Conservation (phyloP, 2,888 invertebrate species). For the Lissonota sp. region DNA sequence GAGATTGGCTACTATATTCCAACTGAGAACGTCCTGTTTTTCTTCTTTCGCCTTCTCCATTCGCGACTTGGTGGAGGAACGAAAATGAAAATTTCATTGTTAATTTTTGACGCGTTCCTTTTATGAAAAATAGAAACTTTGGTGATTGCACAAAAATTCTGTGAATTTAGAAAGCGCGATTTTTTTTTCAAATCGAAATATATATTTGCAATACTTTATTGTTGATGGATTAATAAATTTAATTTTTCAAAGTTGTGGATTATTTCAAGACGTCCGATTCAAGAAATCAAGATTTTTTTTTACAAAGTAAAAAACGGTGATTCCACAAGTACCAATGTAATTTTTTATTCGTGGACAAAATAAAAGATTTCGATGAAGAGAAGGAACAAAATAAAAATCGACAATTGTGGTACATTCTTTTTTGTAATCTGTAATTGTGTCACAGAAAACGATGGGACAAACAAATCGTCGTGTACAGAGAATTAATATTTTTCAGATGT, state of each 20-base stretch:
- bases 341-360: constrained; percentile 33
- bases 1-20: constrained; percentile 74
- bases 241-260: no score
- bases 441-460: constrained; percentile 49
- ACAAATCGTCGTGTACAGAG: constrained; percentile 30
- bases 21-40: constrained; percentile 64
- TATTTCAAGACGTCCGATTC: no score
- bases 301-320: no score
- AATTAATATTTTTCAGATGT: constrained; percentile 1
- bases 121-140: no score
- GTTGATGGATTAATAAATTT: no score
- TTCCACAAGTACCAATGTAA: no score
- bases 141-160: no score
- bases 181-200: background rate
- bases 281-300: no score
- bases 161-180: background rate
- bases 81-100: constrained; percentile 11
- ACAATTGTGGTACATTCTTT: constrained; percentile 35
- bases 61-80: constrained; percentile 46
- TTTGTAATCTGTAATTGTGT: constrained; percentile 58
- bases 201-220: no score
- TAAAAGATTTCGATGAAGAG: constrained; percentile 41
- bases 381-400: constrained; percentile 39
- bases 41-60: constrained; percentile 25
- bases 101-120: no score